phyloP scores from a whole-genome alignment of 2,888 invertebrate genomes.

The Peribatodes rhomboidaria region DNA sequence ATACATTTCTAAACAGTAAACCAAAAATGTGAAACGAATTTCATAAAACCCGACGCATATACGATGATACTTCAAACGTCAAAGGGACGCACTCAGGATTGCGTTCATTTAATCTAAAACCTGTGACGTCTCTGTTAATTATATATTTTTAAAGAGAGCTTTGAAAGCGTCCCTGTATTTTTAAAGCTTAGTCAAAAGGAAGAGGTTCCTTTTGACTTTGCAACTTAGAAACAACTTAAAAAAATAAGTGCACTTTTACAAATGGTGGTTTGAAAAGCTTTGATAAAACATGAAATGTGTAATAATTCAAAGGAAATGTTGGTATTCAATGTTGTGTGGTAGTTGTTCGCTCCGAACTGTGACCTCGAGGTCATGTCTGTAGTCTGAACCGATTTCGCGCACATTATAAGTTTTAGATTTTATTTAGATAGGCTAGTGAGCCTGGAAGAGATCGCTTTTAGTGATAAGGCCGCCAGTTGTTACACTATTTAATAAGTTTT shows the following conservation, averaged over 20 bases:
- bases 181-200: slow-evolving; percentile 80
- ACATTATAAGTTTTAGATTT: too few species aligned
- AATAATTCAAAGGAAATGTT: not conserved
- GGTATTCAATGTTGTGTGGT: not conserved
- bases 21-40: slow-evolving; percentile 29
- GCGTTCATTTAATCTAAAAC: slow-evolving; percentile 67
- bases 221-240: slow-evolving; percentile 57
- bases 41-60: slow-evolving; percentile 60
- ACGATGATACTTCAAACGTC: slow-evolving; percentile 72
- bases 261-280: slow-evolving; percentile 29
- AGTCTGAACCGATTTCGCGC: too few species aligned
- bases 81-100: slow-evolving; percentile 67
- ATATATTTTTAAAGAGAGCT: slow-evolving; percentile 59
- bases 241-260: slow-evolving; percentile 49
- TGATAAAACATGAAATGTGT: slow-evolving; percentile 6
- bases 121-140: slow-evolving; percentile 75
- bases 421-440: too few species aligned
- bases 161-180: slow-evolving; percentile 60
- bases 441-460: too few species aligned
- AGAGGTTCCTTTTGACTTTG: slow-evolving; percentile 78
- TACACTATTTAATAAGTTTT: too few species aligned
- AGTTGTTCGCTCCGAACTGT: too few species aligned
- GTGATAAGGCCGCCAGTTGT: too few species aligned
- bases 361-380: not conserved
- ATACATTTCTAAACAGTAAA: slow-evolving; percentile 21